Percentiles rank a stretch among this genome's conserved stretches.
Conservation (phyloP, 2,797 vertebrate genomes). For the Myotis planiceps region DNA sequence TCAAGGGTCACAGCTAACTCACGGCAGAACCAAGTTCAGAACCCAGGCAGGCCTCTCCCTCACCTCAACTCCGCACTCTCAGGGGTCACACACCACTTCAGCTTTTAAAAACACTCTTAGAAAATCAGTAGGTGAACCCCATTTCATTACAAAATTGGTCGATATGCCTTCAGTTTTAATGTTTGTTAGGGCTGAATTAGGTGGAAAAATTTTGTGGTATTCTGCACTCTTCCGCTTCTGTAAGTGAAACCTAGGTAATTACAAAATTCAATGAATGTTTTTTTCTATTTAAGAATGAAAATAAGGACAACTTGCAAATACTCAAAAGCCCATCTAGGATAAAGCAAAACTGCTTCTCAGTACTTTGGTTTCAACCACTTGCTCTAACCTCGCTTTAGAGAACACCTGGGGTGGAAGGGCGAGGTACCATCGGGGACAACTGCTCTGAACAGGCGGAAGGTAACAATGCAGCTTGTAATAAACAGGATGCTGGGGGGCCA, state of each 20-base stretch:
- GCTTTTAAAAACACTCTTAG: not conserved
- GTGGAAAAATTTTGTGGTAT: not conserved
- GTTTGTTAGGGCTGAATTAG: not conserved
- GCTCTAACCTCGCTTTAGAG: not conserved
- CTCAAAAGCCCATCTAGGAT: not conserved
- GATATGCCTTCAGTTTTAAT: not conserved
- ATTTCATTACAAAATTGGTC: not conserved
- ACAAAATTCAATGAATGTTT: not conserved
- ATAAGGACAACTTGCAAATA: not conserved
- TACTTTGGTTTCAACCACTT: not conserved
- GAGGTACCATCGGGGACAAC: not conserved
- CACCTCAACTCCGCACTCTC: not conserved
- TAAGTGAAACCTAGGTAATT: not conserved
- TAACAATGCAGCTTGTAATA: slow-evolving; percentile 14
- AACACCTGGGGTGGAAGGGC: not conserved
- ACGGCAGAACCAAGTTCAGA: not conserved
- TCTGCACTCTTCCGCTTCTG: not conserved
- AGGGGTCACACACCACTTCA: not conserved
- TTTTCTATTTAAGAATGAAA: not conserved
- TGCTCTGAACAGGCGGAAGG: slow-evolving; percentile 50
- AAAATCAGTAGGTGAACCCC: not conserved
- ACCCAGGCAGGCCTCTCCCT: not conserved
- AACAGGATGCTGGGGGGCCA: slow-evolving; percentile 59
- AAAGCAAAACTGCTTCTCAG: not conserved
- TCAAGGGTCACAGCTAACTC: not conserved